Conservation (phyloP, 1,140 invertebrate species). For the Drosophila ogumai region DNA sequence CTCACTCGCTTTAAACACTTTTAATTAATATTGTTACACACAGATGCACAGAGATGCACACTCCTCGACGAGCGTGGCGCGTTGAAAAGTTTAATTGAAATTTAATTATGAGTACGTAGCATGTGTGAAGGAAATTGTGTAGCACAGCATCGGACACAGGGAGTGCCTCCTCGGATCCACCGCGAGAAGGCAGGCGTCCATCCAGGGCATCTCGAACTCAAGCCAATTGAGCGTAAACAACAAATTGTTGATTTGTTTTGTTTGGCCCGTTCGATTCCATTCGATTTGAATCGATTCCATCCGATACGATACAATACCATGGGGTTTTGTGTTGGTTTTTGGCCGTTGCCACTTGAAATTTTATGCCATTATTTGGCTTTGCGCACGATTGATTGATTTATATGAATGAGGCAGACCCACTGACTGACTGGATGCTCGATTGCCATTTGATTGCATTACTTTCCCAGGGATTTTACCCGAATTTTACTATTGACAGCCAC, state of each 20-base stretch:
- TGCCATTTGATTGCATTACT: slow-evolving; percentile 66
- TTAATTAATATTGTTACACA: slow-evolving; percentile 76
- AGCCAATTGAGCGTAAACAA: slow-evolving; percentile 58
- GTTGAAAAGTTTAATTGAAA: slow-evolving; percentile 78
- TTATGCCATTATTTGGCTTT: slow-evolving; percentile 57
- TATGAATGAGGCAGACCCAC: slow-evolving; percentile 43
- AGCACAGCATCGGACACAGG: slow-evolving; percentile 7
- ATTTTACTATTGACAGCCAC: slow-evolving; percentile 16
- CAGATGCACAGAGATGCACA: slow-evolving; percentile 42
- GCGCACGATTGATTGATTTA: slow-evolving; percentile 67
- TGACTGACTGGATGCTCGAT: slow-evolving; percentile 33
- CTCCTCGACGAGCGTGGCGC: slow-evolving; percentile 17
- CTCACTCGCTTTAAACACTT: slow-evolving; percentile 65
- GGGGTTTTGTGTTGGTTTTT: slow-evolving; percentile 43
- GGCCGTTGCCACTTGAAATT: slow-evolving; percentile 58
- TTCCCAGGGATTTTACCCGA: slow-evolving; percentile 68
- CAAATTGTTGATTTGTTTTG: slow-evolving; percentile 67
- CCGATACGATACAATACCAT: slow-evolving; percentile 9
- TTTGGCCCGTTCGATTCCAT: slow-evolving; percentile 27
- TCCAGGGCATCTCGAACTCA: slow-evolving; percentile 34
- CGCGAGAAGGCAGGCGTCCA: slow-evolving; percentile 42
- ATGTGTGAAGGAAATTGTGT: slow-evolving; percentile 50
- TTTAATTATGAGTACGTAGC: slow-evolving; percentile 65
- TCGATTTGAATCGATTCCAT: slow-evolving; percentile 19
- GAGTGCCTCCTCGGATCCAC: slow-evolving; percentile 9